Percentiles rank a stretch among this genome's conserved stretches.
Conservation (phyloP, 92 coral and sea anemone genomes). For the Muricea muricata region DNA sequence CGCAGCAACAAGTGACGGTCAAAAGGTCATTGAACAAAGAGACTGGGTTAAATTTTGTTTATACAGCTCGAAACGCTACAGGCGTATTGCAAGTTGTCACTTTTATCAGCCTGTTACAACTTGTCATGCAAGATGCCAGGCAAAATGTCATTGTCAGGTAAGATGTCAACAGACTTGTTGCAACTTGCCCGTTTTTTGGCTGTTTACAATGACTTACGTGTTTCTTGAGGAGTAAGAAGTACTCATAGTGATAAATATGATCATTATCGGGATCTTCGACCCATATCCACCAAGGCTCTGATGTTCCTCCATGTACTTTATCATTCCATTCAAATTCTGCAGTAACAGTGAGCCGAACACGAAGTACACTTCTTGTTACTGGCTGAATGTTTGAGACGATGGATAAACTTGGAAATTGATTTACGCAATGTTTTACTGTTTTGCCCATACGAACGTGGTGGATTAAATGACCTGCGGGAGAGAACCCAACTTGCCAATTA, state of each 20-base stretch:
- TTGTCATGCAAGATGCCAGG: too few species aligned
- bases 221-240: conserved; percentile 89
- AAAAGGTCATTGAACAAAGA: too few species aligned
- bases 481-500: background rate
- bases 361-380: conserved; percentile 93
- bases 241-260: conserved; percentile 96
- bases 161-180: too few species aligned
- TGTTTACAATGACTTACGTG: conserved; percentile 66
- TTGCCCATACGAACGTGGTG: conserved; percentile 95
- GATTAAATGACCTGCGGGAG: conserved; percentile 82
- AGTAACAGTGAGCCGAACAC: conserved; percentile 90
- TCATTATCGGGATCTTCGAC: conserved; percentile 97
- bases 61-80: too few species aligned
- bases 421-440: conserved; percentile 81
- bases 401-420: conserved; percentile 88
- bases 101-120: too few species aligned
- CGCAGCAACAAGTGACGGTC: too few species aligned
- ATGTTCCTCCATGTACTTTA: conserved; percentile 87
- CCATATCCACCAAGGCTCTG: conserved; percentile 99
- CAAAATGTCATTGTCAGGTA: too few species aligned
- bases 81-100: too few species aligned
- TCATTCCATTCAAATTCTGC: conserved; percentile 97
- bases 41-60: too few species aligned
- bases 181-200: too few species aligned
- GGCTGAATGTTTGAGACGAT: conserved; percentile 95